Conservation (phyloP, 2,797 vertebrate genomes). For the Pelodytes ibericus region DNA sequence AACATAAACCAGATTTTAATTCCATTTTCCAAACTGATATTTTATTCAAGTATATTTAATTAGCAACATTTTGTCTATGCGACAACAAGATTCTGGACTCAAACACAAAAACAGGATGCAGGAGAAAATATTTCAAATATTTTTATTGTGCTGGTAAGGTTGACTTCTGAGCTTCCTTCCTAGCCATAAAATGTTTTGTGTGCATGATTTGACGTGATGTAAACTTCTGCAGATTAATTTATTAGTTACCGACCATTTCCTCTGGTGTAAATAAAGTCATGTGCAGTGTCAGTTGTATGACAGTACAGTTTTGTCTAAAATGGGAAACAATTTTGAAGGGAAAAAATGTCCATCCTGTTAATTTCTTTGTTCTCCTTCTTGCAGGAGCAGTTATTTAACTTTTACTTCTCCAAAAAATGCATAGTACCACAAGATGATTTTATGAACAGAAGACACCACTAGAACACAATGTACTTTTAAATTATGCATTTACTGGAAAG, state of each 20-base stretch:
- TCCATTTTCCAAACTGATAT: no score
- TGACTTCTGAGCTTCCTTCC: constrained; percentile 15
- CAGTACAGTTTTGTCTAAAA: not conserved
- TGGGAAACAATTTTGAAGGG: not conserved
- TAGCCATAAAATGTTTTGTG: constrained; percentile 1
- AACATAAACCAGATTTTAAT: no score
- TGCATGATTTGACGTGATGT: constrained; percentile 1
- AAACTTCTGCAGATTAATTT: constrained; percentile 10
- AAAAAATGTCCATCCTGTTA: not conserved
- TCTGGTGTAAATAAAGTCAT: not conserved
- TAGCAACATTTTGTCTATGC: not conserved
- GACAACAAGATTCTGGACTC: not conserved
- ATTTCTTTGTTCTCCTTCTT: not conserved
- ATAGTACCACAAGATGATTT: no score
- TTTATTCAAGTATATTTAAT: not conserved
- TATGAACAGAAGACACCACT: no score
- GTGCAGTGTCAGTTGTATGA: not conserved
- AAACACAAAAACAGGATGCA: constrained; percentile 23
- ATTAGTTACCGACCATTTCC: constrained; percentile 1
- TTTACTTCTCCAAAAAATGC: no score
- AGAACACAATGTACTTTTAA: no score
- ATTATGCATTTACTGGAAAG: no score
- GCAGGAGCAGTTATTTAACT: no score
- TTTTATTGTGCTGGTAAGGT: constrained; percentile 13
- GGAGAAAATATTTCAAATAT: constrained; percentile 7